Base-by-base conservation (phyloP, 2,113 vertebrate genomes). In the Merops nubicus region DNA sequence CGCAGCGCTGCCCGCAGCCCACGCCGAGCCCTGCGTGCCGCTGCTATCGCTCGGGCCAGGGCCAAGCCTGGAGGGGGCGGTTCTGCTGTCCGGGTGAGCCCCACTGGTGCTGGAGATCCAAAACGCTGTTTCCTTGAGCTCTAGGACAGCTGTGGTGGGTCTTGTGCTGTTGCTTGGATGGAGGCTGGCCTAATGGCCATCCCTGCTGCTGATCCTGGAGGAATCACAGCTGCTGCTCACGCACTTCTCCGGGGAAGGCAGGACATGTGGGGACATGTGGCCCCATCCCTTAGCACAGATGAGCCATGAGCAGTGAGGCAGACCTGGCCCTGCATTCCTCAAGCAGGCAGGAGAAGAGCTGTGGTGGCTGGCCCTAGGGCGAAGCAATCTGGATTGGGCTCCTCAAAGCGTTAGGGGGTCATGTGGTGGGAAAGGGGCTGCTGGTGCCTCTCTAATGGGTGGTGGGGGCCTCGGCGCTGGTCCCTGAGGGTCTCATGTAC, bases 281-380 rank as follows among this genome's bases (percentile, higher is more conserved):
- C 43, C 59, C 60, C 9, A 6, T 25, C 45, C 50, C 84, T 63
- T 33, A 42, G 11, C 42, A 10, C 20, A 34, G 28, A 19, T 21
- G 38, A 43, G 22, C 8, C 34, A 34, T 48, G 33, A 62, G 36
- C 45, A n/a, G n/a, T 14, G 3, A 76, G 29, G 51, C 22, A 47
- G 43, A 42, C 36, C 81, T 60, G 62, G 33, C 15, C 16, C 54
- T 65, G 53, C 8, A 1, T 53, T 50, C 57, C 3, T 1, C 8
- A 21, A 18, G 25, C 15, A 54, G 34, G 9, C 11, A 43, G 22
- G 36, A 17, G 42, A 50, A 82, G n/a, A 11, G 0, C 19, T 4
- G 0, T 2, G 13, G 2, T 28, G 33, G 33, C 50, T 57, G 83
- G 6, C 6, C 21, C 62, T 14, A 1, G 5, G 10, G 31, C 85